These are phyloP conservation scores for Horisme vitalbata DNA, from an alignment of 2,888 invertebrate genomes.

Conservation along the genomic window DNA sequence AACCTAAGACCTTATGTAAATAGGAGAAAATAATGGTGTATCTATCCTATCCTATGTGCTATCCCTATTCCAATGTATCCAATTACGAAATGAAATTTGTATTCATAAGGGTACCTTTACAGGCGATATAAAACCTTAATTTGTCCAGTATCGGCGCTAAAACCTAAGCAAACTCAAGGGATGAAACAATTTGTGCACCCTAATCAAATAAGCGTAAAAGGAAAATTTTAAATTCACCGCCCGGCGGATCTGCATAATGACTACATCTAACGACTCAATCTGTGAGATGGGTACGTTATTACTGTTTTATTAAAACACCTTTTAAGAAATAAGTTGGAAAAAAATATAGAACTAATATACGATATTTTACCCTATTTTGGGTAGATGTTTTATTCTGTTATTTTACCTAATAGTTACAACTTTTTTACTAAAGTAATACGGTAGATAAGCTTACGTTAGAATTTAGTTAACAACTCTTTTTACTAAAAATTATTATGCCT, in stretches of 20 bases:
- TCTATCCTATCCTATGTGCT: too few species aligned
- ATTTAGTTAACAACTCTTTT: too few species aligned
- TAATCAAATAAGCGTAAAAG: conserved; percentile 70
- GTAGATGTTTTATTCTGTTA: too few species aligned
- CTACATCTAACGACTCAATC: conserved; percentile 61
- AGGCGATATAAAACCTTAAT: too few species aligned
- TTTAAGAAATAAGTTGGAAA: conserved; percentile 12
- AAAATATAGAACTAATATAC: conserved; percentile 7
- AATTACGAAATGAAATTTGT: too few species aligned
- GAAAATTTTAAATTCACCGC: conserved; percentile 60
- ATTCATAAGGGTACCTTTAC: not conserved
- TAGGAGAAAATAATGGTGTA: too few species aligned
- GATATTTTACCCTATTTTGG: too few species aligned
- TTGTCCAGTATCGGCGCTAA: conserved; percentile 15
- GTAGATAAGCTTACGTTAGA: too few species aligned
- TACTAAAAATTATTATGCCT: too few species aligned
- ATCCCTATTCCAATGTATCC: too few species aligned
- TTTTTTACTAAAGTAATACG: too few species aligned
- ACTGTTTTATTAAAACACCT: conserved; percentile 43
- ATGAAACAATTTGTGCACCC: conserved; percentile 69
- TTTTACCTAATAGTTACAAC: not conserved
- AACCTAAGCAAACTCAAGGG: conserved; percentile 55
- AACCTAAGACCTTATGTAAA: too few species aligned
- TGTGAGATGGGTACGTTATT: conserved; percentile 42
- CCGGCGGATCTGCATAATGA: conserved; percentile 64